A percentile compares a stretch with the other conserved stretches of the same genome.
Conservation (phyloP, 1,140 invertebrate species). For the Drosophila insularis region DNA sequence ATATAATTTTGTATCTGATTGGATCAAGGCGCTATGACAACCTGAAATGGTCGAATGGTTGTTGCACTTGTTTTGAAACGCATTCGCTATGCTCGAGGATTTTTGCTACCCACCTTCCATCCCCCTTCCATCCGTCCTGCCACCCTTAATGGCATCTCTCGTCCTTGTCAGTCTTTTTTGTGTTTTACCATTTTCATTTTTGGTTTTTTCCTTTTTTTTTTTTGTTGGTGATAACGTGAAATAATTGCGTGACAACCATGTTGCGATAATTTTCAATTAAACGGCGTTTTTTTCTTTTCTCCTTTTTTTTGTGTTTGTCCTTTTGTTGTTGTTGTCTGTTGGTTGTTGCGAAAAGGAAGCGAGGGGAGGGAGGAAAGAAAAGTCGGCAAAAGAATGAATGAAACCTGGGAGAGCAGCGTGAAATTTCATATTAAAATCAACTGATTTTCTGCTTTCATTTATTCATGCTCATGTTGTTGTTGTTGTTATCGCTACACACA, state of each 20-base stretch:
- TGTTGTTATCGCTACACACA: conserved; percentile 44
- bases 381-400: conserved; percentile 13
- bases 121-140: no score
- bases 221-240: conserved; percentile 72
- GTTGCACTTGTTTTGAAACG: conserved; percentile 64
- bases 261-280: conserved; percentile 82
- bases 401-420: conserved; percentile 55
- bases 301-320: neutral
- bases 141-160: no score
- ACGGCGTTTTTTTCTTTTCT: conserved; percentile 63
- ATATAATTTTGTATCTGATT: conserved; percentile 66
- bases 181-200: neutral
- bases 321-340: conserved; percentile 19
- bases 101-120: neutral
- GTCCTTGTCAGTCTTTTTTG: neutral
- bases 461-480: conserved; percentile 68
- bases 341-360: neutral
- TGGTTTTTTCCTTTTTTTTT: neutral
- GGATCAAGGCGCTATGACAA: conserved; percentile 63
- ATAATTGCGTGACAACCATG: conserved; percentile 82
- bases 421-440: conserved; percentile 81
- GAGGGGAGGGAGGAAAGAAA: neutral
- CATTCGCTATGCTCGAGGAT: conserved; percentile 60
- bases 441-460: conserved; percentile 80
- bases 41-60: conserved; percentile 43